phyloP scores from a whole-genome alignment of 2,113 vertebrate genomes.

The Daphoenositta chrysoptera region DNA sequence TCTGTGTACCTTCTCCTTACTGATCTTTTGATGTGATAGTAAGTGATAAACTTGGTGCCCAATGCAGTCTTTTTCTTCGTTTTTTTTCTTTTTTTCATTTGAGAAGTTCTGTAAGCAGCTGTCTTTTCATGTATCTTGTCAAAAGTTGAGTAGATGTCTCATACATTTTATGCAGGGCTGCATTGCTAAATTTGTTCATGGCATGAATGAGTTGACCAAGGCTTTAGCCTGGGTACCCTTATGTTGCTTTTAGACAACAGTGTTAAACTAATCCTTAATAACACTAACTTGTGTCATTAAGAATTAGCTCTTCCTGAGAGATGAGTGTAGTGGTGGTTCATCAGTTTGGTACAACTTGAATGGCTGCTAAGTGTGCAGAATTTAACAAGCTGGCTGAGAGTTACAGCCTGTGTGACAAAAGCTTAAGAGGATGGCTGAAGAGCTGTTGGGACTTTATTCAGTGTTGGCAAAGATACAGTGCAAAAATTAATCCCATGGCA shows the following conservation, averaged over 20 bases:
- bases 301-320: neutral
- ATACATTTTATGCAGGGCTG: neutral
- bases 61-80: neutral
- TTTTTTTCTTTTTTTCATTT: neutral
- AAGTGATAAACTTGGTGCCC: neutral
- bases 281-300: neutral
- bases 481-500: neutral
- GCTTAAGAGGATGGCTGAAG: neutral
- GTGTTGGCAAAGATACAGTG: neutral
- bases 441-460: neutral
- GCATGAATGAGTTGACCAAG: neutral
- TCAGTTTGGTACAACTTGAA: neutral
- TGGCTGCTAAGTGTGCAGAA: neutral
- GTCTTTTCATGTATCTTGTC: neutral
- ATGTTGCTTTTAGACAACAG: neutral
- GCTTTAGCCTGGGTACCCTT: neutral
- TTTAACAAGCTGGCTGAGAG: neutral
- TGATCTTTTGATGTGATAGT: neutral
- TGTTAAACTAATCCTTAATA: neutral
- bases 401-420: accelerated
- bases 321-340: neutral
- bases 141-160: neutral
- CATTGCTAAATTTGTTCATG: neutral
- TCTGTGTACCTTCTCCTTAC: neutral
- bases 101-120: neutral